Conservation (phyloP, 2,113 vertebrate species). For the Pomatorhinus ruficollis region DNA sequence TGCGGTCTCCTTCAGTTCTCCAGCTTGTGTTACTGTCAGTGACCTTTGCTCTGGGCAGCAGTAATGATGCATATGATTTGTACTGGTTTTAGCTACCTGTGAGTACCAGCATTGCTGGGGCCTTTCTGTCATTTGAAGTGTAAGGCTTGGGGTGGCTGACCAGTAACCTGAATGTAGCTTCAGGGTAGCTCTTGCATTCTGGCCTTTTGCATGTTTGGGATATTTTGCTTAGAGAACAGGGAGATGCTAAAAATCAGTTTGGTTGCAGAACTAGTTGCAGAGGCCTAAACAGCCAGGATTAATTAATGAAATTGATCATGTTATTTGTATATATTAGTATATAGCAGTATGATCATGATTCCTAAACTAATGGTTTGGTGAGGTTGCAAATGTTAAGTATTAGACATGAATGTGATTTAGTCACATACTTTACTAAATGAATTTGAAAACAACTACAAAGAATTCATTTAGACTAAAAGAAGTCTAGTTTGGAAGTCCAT, state of each 20-base stretch:
- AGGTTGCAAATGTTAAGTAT: neutral
- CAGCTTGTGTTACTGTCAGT: neutral
- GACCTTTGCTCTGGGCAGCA: neutral
- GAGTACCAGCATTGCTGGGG: neutral
- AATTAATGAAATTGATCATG: neutral
- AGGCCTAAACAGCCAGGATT: neutral
- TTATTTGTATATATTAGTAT: neutral
- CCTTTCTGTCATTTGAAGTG: neutral
- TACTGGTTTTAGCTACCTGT: neutral
- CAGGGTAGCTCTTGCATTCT: neutral
- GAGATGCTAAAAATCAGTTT: neutral
- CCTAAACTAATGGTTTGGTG: neutral
- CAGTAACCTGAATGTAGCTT: neutral
- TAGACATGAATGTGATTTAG: neutral
- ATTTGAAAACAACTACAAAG: neutral
- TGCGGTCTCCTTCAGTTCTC: neutral
- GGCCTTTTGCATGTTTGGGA: neutral
- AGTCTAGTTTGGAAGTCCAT: neutral
- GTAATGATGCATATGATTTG: neutral
- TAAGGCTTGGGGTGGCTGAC: neutral
- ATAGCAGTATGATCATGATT: neutral
- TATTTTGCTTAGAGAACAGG: neutral
- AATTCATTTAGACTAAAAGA: neutral
- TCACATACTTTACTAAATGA: neutral
- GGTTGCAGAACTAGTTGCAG: neutral